Percentiles rank a stretch among this genome's conserved stretches.
These are phyloP conservation scores for Agelas oroides DNA, from an alignment of 37 sponge, comb jelly and placozoan species.

Conservation along the genomic window DNA sequence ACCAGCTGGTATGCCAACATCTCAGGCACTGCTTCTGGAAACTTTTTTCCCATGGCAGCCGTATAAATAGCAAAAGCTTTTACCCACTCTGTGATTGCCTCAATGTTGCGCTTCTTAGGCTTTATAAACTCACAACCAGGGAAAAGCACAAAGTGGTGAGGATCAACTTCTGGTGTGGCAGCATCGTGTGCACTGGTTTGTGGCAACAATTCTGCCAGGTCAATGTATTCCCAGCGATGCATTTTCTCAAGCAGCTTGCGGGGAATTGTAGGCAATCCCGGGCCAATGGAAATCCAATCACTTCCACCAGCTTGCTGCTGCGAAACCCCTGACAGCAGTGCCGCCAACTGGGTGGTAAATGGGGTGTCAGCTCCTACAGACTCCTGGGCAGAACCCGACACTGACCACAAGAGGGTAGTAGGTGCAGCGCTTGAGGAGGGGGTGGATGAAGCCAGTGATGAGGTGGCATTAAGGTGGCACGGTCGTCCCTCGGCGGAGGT, in stretches of 20 bases:
- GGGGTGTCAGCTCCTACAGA: no score
- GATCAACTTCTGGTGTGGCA: background rate
- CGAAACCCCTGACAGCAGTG: no score
- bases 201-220: conserved; percentile 5
- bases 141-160: background rate
- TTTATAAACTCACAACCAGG: background rate
- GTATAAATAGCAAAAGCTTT: conserved; percentile 22
- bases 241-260: conserved; percentile 8
- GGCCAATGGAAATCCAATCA: background rate
- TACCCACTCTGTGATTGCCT: conserved; percentile 24
- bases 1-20: conserved; percentile 32
- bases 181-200: background rate
- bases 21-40: conserved; percentile 24
- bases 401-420: no score
- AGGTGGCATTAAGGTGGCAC: no score
- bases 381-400: no score
- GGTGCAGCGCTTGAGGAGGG: no score
- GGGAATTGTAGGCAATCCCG: conserved; percentile 9
- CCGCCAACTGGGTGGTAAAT: no score
- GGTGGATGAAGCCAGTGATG: no score
- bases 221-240: conserved; percentile 13
- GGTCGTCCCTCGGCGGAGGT: no score
- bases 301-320: no score
- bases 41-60: conserved; percentile 1
- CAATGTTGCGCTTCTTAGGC: background rate